Conservation (phyloP, 2,888 invertebrate genomes). For the Arrhopalites spinosus region DNA sequence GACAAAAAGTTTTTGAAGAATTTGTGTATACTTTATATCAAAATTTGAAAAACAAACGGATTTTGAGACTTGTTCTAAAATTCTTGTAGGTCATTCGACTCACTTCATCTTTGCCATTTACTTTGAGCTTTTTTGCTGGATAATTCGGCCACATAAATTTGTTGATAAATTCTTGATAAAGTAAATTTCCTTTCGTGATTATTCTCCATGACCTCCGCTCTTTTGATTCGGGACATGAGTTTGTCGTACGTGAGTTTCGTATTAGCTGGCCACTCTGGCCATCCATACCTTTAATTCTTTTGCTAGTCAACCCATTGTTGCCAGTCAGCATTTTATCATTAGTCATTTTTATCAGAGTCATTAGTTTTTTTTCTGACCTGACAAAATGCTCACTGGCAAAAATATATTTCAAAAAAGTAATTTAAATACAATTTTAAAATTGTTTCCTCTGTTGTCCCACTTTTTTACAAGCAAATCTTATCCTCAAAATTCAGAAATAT, state of each 20-base stretch:
- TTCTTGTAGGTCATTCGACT: not conserved
- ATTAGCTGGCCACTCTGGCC: conserved; percentile 1
- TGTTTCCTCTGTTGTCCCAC: too few relatives aligned
- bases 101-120: not conserved
- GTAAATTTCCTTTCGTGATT: not conserved
- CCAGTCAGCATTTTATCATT: too few relatives aligned
- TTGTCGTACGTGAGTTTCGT: not conserved
- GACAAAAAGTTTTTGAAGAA: too few relatives aligned
- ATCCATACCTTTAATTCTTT: not conserved
- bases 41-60: too few relatives aligned
- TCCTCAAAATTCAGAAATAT: too few relatives aligned
- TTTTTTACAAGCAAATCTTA: too few relatives aligned
- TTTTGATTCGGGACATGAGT: not conserved
- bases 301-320: too few relatives aligned
- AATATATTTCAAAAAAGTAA: not conserved
- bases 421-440: too few relatives aligned
- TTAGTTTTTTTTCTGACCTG: too few relatives aligned
- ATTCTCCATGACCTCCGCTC: not conserved
- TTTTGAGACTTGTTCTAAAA: not conserved
- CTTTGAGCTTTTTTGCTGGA: not conserved
- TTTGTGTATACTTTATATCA: too few relatives aligned
- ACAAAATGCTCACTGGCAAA: too few relatives aligned
- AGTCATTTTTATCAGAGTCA: too few relatives aligned
- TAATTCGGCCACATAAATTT: not conserved
- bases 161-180: not conserved